Conservation (phyloP, 2,113 vertebrate genomes). For the Lutjanus erythropterus region DNA sequence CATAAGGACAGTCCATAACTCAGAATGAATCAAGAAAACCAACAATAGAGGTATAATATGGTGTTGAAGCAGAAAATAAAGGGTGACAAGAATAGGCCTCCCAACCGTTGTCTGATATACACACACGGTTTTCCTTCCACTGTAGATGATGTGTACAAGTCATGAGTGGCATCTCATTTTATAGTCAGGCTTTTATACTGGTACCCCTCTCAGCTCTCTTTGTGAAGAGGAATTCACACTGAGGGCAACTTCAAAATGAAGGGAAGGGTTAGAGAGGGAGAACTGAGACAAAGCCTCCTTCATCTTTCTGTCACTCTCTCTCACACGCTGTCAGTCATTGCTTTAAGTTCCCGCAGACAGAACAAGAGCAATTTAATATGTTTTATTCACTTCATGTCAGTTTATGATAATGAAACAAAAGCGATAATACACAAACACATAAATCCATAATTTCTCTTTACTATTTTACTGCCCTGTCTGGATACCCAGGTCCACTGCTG, state of each 20-base stretch:
- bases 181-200: constrained; percentile 4
- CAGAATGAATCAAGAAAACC: background rate
- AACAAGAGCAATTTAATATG: background rate
- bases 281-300: background rate
- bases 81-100: background rate
- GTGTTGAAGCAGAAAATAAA: background rate
- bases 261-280: constrained; percentile 1
- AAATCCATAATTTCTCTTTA: background rate
- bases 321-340: constrained; percentile 7
- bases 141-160: constrained; percentile 16
- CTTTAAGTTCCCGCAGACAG: constrained; percentile 1
- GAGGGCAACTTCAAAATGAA: constrained; percentile 34
- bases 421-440: background rate
- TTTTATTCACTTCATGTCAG: constrained; percentile 10
- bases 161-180: constrained; percentile 22
- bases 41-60: background rate
- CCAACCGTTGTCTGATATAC: background rate
- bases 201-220: constrained; percentile 14
- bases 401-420: constrained; percentile 6
- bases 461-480: constrained; percentile 2
- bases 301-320: constrained; percentile 7
- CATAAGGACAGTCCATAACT: background rate
- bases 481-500: constrained; percentile 28
- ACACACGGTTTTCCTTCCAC: constrained; percentile 3
- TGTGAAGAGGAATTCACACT: constrained; percentile 33